Conservation (phyloP, 2,113 vertebrate species). For the Grus americana region DNA sequence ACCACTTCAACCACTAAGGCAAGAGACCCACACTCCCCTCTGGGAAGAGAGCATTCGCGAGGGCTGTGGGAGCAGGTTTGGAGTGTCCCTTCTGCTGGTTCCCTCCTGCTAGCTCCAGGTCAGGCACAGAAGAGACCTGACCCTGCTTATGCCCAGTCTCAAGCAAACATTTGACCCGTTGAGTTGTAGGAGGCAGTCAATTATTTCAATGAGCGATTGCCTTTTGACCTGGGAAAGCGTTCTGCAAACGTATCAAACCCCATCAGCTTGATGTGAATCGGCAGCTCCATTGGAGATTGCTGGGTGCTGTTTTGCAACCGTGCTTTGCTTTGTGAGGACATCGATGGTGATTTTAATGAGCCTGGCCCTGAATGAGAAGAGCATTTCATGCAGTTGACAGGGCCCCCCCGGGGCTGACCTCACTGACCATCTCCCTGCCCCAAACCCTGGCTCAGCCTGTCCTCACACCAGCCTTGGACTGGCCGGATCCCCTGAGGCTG, state of each 20-base stretch:
- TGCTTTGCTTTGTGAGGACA: background rate
- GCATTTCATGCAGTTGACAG: background rate
- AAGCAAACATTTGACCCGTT: rapidly evolving
- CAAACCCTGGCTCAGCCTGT: background rate
- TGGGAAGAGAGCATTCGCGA: rapidly evolving
- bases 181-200: background rate
- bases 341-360: background rate
- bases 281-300: background rate
- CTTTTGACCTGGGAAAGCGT: background rate
- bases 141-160: background rate
- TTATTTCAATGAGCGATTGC: background rate
- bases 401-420: background rate
- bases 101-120: background rate
- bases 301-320: background rate
- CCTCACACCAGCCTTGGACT: background rate
- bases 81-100: background rate
- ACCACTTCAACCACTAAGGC: background rate
- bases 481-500: background rate
- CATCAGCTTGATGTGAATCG: background rate
- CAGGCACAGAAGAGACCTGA: background rate
- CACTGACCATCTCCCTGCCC: background rate
- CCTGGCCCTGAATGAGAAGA: background rate
- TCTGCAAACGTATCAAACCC: background rate
- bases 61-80: rapidly evolving
- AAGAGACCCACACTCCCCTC: background rate